Evolutionary conservation across 2,888 invertebrate genomes (phyloP).

Genomic region (Volucella zonaria): DNA sequence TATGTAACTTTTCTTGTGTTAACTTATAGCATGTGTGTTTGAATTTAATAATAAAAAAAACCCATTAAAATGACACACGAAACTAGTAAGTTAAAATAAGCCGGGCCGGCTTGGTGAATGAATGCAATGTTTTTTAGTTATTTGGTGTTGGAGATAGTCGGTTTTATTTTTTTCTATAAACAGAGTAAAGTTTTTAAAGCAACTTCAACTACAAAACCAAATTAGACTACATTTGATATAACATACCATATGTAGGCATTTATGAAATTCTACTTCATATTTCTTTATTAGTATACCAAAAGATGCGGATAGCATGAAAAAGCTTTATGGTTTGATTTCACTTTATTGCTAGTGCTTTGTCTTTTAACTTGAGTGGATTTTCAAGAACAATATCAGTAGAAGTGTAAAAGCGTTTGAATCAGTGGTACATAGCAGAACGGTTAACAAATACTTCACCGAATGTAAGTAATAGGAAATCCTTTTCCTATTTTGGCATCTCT

Average conservation of each 20-base stretch:
- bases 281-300: conserved; percentile 33
- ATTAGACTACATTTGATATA: conserved; percentile 48
- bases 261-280: conserved; percentile 62
- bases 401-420: conserved; percentile 12
- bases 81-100: no score
- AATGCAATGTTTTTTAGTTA: conserved; percentile 17
- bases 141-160: neutral
- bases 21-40: no score
- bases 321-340: conserved; percentile 48
- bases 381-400: conserved; percentile 13
- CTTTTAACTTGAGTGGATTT: conserved; percentile 19
- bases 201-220: conserved; percentile 17
- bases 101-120: neutral
- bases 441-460: neutral
- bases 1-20: no score
- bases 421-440: conserved; percentile 9
- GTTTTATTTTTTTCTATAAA: conserved; percentile 8
- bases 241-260: neutral
- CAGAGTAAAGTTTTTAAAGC: neutral
- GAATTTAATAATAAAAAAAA: no score
- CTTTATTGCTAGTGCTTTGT: conserved; percentile 30
- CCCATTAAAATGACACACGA: no score
- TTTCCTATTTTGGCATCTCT: conserved; percentile 36
- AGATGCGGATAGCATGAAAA: conserved; percentile 29
- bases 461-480: conserved; percentile 37